Evolutionary conservation across 2,797 vertebrate species (phyloP).

Genomic region (Cirrhinus mrigala): DNA sequence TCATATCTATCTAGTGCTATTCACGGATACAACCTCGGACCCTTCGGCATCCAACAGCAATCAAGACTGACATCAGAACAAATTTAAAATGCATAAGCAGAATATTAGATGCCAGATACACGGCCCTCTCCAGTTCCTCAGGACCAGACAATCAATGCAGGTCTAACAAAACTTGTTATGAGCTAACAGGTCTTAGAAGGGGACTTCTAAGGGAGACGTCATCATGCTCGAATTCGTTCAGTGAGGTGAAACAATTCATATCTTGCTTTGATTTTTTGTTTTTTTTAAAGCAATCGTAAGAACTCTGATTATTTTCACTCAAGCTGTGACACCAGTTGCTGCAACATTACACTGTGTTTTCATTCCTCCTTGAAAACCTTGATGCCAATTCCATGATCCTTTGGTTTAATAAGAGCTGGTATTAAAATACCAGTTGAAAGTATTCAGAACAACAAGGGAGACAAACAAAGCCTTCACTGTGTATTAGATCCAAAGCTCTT

Average conservation of each 20-base stretch:
- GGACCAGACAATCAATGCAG: background rate
- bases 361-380: background rate
- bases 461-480: slow-evolving; percentile 3
- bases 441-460: background rate
- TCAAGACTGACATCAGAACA: slow-evolving; percentile 12
- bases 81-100: slow-evolving; percentile 25
- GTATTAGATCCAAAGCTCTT: background rate
- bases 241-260: slow-evolving; percentile 11
- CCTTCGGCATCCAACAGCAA: slow-evolving; percentile 26
- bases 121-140: background rate
- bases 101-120: slow-evolving; percentile 8
- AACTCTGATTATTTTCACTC: slow-evolving; percentile 6
- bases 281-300: background rate
- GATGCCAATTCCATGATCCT: background rate
- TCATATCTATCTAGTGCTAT: slow-evolving; percentile 21
- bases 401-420: background rate
- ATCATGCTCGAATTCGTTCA: background rate
- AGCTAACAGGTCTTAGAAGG: slow-evolving; percentile 35
- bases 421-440: slow-evolving; percentile 12
- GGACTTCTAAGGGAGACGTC: slow-evolving; percentile 27
- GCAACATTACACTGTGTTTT: slow-evolving; percentile 2
- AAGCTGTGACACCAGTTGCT: background rate
- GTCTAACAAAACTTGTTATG: slow-evolving; percentile 1
- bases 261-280: background rate
- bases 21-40: background rate